These are phyloP conservation scores for Drosophila conformis DNA, from an alignment of 2,888 invertebrate species.

Conservation along the genomic window DNA sequence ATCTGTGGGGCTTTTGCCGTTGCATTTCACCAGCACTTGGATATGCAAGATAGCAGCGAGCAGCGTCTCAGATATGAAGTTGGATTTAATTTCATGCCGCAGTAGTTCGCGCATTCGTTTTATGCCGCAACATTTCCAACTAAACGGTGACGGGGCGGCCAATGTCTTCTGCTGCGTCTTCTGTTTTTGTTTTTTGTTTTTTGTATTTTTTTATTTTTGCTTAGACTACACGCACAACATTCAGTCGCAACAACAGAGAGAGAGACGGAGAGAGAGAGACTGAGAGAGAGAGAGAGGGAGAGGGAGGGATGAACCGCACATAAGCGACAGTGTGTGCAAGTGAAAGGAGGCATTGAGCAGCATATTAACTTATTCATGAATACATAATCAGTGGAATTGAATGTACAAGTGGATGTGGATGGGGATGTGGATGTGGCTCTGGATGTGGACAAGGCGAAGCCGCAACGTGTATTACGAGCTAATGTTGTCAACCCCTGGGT, in stretches of 20 bases:
- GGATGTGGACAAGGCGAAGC: slow-evolving; percentile 37
- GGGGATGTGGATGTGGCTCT: slow-evolving; percentile 28
- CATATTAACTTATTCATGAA: slow-evolving; percentile 75
- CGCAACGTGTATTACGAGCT: slow-evolving; percentile 44
- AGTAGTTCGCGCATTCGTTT: slow-evolving; percentile 81
- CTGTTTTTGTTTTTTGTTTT: neutral
- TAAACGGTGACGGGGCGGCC: slow-evolving; percentile 58
- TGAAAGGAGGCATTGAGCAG: slow-evolving; percentile 8
- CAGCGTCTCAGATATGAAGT: slow-evolving; percentile 66
- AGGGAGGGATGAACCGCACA: neutral
- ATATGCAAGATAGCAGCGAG: slow-evolving; percentile 75
- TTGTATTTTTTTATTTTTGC: slow-evolving; percentile 25
- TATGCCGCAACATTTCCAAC: slow-evolving; percentile 69
- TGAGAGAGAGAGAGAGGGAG: neutral
- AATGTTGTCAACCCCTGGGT: slow-evolving; percentile 73
- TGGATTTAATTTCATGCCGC: slow-evolving; percentile 84
- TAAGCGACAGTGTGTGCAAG: neutral
- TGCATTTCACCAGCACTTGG: slow-evolving; percentile 74
- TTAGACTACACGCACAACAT: slow-evolving; percentile 55
- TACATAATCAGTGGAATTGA: slow-evolving; percentile 67
- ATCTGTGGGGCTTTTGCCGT: slow-evolving; percentile 54
- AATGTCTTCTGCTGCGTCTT: slow-evolving; percentile 27
- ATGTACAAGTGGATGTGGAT: slow-evolving; percentile 40
- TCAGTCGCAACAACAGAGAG: neutral
- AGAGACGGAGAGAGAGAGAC: neutral